Percentiles rank a stretch among this genome's conserved stretches.
These are phyloP conservation scores for Eupithecia vulgata DNA, from an alignment of 2,888 invertebrate genomes.

Conservation along the genomic window DNA sequence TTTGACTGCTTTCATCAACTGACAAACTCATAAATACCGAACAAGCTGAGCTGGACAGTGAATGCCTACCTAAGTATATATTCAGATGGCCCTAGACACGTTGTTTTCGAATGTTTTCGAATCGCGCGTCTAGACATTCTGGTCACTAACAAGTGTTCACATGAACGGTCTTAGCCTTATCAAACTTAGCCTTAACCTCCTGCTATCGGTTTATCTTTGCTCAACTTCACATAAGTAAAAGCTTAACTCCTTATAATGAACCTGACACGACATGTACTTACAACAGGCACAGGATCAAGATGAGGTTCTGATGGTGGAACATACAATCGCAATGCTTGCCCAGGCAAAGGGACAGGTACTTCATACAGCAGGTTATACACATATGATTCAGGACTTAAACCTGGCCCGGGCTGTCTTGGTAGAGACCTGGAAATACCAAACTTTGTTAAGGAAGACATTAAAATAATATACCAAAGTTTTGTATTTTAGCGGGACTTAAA, in stretches of 20 bases:
- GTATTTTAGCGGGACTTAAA: too few relatives aligned
- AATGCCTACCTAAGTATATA: neutral
- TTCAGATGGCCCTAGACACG: too few relatives aligned
- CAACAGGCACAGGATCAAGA: conserved; percentile 86
- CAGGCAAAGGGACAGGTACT: conserved; percentile 94
- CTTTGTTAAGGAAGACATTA: neutral
- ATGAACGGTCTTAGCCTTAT: too few relatives aligned
- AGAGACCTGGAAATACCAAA: conserved; percentile 85
- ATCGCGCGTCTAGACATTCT: too few relatives aligned
- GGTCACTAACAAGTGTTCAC: too few relatives aligned
- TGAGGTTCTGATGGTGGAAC: conserved; percentile 89
- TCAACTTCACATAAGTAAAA: neutral
- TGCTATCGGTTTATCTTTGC: neutral
- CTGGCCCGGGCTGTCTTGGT: conserved; percentile 89
- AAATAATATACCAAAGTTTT: too few relatives aligned
- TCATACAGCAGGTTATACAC: conserved; percentile 98
- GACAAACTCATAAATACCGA: too few relatives aligned
- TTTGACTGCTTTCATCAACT: too few relatives aligned
- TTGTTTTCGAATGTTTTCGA: too few relatives aligned
- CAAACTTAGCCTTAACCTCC: neutral
- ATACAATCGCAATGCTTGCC: conserved; percentile 92
- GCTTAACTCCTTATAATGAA: neutral
- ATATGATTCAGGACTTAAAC: conserved; percentile 95
- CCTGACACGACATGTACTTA: conserved; percentile 57
- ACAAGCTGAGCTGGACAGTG: neutral